These are phyloP conservation scores for Pseudoips prasinana DNA, from an alignment of 2,888 invertebrate species.

Conservation along the genomic window DNA sequence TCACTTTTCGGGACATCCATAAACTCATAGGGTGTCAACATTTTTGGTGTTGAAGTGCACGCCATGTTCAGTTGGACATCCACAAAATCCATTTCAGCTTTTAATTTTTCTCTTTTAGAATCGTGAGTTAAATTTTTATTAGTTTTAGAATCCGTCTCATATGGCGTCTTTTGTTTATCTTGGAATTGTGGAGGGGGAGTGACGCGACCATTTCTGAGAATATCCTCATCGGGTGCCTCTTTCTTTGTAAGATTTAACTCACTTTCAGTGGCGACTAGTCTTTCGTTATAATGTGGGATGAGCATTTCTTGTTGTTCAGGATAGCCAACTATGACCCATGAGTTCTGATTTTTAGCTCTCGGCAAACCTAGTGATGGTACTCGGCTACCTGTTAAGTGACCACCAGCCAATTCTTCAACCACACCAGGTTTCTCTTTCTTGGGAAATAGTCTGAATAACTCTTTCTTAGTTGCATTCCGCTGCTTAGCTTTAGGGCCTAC, in stretches of 20 bases:
- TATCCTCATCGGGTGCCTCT: constrained; percentile 43
- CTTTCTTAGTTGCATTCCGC: constrained; percentile 59
- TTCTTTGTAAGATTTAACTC: constrained; percentile 44
- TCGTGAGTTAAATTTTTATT: constrained; percentile 65
- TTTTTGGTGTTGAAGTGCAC: constrained; percentile 77
- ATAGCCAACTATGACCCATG: constrained; percentile 71
- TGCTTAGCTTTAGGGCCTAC: constrained; percentile 73
- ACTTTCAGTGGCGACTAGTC: constrained; percentile 54
- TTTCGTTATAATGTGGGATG: constrained; percentile 71
- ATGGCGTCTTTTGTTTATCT: constrained; percentile 63
- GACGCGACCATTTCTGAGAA: constrained; percentile 52
- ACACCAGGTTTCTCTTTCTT: constrained; percentile 63
- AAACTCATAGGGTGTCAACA: constrained; percentile 69
- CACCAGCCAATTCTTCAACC: constrained; percentile 61
- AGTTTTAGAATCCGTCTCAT: constrained; percentile 56
- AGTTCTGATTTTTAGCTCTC: constrained; percentile 59
- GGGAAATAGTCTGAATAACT: constrained; percentile 67
- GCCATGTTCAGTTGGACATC: constrained; percentile 70
- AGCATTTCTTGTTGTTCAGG: constrained; percentile 62
- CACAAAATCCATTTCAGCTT: constrained; percentile 62
- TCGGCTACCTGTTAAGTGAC: constrained; percentile 60
- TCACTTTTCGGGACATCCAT: constrained; percentile 54
- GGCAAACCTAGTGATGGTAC: constrained; percentile 73
- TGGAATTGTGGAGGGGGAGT: constrained; percentile 76
- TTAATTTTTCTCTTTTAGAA: constrained; percentile 74